phyloP scores from a whole-genome alignment of 2,113 vertebrate species.

The Sterna hirundo region DNA sequence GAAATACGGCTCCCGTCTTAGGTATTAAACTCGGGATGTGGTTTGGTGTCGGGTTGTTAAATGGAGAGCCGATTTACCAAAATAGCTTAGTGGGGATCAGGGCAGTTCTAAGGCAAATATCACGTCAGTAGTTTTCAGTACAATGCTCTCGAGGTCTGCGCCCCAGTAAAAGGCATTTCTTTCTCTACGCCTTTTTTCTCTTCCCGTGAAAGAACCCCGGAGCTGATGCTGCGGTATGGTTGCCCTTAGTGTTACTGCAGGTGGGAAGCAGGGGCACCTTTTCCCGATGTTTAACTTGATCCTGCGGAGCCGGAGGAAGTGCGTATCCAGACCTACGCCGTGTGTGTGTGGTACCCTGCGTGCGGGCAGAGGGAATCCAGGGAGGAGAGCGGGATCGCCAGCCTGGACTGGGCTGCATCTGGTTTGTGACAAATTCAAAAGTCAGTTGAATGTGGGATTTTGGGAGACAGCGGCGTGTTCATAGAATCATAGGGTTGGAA shows the following conservation, averaged over 20 bases:
- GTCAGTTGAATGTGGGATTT: not conserved
- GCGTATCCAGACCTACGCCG: not conserved
- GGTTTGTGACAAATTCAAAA: fast-evolving
- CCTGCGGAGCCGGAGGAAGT: not conserved
- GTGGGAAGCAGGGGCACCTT: not conserved
- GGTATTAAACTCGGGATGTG: not conserved
- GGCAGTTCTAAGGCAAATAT: not conserved
- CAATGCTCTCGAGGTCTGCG: not conserved
- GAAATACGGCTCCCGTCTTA: fast-evolving
- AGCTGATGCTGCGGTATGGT: fast-evolving
- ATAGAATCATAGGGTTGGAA: too few species aligned
- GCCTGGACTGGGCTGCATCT: fast-evolving
- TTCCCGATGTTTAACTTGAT: not conserved
- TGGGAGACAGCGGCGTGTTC: not conserved
- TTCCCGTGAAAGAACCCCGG: fast-evolving
- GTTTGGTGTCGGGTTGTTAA: not conserved
- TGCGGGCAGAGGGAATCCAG: fast-evolving
- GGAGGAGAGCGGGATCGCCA: too few species aligned
- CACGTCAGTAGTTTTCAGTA: not conserved
- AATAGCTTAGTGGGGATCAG: not conserved
- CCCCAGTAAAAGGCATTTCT: not conserved
- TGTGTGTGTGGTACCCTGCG: fast-evolving
- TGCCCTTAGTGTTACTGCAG: fast-evolving
- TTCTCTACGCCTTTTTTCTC: not conserved
- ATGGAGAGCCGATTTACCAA: not conserved